Evolutionary conservation across 2,888 invertebrate genomes (phyloP).

Genomic region (Pyrochroa serraticornis): DNA sequence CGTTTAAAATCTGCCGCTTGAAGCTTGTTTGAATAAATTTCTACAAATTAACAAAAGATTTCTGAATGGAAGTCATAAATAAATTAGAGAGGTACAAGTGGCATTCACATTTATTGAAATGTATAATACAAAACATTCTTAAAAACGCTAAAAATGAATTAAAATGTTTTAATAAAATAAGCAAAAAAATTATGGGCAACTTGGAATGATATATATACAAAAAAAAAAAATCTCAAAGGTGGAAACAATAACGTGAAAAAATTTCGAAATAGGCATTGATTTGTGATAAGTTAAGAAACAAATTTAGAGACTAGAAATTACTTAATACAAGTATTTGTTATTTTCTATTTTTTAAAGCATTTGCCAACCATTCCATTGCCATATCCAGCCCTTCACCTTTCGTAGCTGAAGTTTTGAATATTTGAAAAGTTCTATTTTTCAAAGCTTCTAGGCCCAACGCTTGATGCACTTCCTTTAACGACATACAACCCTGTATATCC

Average conservation of each 20-base stretch:
- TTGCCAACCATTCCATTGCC: conserved; percentile 99
- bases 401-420: conserved; percentile 98
- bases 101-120: conserved; percentile 26
- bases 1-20: too few relatives aligned
- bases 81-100: conserved; percentile 2
- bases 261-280: background rate
- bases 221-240: too few relatives aligned
- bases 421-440: conserved; percentile 97
- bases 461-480: conserved; percentile 95
- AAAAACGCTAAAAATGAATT: conserved; percentile 19
- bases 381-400: conserved; percentile 98
- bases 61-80: too few relatives aligned
- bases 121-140: conserved; percentile 27
- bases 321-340: conserved; percentile 59
- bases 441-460: conserved; percentile 93
- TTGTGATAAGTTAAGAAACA: conserved; percentile 7
- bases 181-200: too few relatives aligned
- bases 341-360: conserved; percentile 88
- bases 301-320: conserved; percentile 39
- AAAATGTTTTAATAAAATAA: conserved; percentile 7
- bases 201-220: conserved; percentile 16
- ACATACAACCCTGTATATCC: conserved; percentile 97
- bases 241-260: too few relatives aligned
- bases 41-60: too few relatives aligned
- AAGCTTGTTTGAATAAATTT: too few relatives aligned